Percentiles rank a stretch among this genome's conserved stretches.
phyloP scores from a whole-genome alignment of 2,113 vertebrate species.

The Ancistrus triradiatus region DNA sequence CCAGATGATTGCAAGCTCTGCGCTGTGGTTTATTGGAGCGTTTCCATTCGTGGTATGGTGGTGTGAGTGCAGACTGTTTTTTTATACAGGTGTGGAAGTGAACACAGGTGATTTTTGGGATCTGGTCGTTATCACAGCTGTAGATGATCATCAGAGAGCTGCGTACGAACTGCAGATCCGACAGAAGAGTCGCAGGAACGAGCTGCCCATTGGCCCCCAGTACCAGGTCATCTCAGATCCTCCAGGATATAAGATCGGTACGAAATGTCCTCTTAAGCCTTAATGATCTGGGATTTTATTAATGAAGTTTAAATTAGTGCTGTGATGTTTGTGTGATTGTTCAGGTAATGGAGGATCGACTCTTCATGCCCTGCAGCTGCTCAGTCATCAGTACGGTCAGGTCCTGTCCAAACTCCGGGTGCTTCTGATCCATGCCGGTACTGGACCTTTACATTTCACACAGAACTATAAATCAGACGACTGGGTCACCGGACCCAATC shows the following conservation, averaged over 20 bases:
- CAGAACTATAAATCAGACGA: background rate
- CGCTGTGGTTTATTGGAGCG: no score
- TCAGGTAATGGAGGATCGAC: slow-evolving; percentile 94
- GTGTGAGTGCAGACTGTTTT: no score
- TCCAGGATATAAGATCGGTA: slow-evolving; percentile 82
- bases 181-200: slow-evolving; percentile 71
- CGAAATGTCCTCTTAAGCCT: background rate
- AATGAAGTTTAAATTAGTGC: no score
- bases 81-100: slow-evolving; percentile 63
- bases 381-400: slow-evolving; percentile 75
- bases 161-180: slow-evolving; percentile 78
- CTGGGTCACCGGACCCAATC: background rate
- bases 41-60: no score
- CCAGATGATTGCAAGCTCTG: no score
- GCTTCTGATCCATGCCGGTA: slow-evolving; percentile 92
- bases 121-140: slow-evolving; percentile 79
- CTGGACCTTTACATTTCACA: background rate
- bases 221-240: slow-evolving; percentile 86
- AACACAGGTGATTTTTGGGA: slow-evolving; percentile 78
- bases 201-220: slow-evolving; percentile 73
- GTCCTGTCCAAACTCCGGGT: slow-evolving; percentile 70
- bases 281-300: background rate
- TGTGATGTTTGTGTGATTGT: background rate
- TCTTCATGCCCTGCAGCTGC: slow-evolving; percentile 70
- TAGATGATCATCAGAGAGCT: slow-evolving; percentile 75